Base-by-base conservation (phyloP, 2,888 invertebrate species). In the Syrista parreyssii region DNA sequence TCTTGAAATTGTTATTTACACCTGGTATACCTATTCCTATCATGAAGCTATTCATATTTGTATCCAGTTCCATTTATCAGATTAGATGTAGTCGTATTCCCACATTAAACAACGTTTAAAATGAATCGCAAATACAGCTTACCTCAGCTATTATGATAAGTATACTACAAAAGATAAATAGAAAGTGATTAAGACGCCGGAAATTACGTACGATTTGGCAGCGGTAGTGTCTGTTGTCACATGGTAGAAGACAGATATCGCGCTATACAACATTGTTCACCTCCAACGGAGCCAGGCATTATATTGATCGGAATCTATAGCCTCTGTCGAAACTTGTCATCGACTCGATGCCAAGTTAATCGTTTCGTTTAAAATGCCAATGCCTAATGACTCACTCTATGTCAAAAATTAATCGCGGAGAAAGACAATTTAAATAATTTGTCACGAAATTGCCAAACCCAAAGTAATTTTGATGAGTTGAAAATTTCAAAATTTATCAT, bases 291-390 rank as follows among this genome's bases (percentile, higher is more conserved):
- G 68, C 68, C 11, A 31, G 23, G 35, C 15, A 12, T 68, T 68
- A 68, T 33, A 35, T 23, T 23, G 33, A 68, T 73, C 68, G 74
- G 55, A 32, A 77, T 77, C 40, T 36, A 68, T 74, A 69, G 15
- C 12, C 23, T 36, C 23, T 77, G 74, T 77, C 69, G 71, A 75
- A 74, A 69, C 74, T 68, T 69, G 69, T 69, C 77, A 77, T 77
- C 75, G 75, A 73, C 55, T 32, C 71, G 55, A 74, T 69, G 77
- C 74, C 77, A 77, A 75, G 35, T 55, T 55, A 55, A 55, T 55
- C 2, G 55, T 23, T 55, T 23, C 55, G 23, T 55, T 55, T 55
- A 55, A 55, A 55, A 55, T 55, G 9, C 23, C 55, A 55, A 23
- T 55, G 55, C 23, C 55, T 55, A 55, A 55, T 55, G 55, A 55